phyloP scores from a whole-genome alignment of 2,113 vertebrate species.

The Urocolius indicus region DNA sequence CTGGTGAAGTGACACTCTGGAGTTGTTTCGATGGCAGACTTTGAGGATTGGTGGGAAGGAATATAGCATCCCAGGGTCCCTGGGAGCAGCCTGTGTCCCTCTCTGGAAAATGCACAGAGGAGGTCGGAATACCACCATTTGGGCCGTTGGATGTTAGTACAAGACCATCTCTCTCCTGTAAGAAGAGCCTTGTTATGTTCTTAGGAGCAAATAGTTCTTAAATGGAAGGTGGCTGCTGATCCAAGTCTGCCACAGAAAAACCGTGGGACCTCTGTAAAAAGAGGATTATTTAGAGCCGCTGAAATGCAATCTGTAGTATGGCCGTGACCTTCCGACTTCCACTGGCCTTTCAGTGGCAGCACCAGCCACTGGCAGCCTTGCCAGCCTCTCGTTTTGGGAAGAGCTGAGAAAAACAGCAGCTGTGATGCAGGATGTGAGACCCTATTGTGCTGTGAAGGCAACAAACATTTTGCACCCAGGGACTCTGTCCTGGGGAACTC shows the following conservation, averaged over 20 bases:
- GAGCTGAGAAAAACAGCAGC: neutral
- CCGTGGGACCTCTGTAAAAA: neutral
- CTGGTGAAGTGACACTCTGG: neutral
- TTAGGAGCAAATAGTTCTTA: slow-evolving; percentile 11
- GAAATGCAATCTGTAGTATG: neutral
- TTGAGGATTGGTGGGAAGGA: neutral
- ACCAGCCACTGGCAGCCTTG: neutral
- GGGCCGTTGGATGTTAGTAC: neutral
- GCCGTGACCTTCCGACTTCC: neutral
- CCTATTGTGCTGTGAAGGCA: neutral
- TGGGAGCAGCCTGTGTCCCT: neutral
- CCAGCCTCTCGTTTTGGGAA: neutral
- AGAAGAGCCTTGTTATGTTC: neutral
- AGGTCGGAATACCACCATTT: neutral
- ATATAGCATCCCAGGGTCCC: neutral
- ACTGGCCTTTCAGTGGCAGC: neutral
- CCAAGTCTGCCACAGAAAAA: neutral
- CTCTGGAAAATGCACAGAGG: neutral
- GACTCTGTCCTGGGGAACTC: neutral
- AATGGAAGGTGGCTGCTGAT: neutral
- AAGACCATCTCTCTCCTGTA: neutral
- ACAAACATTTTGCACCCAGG: rapidly evolving
- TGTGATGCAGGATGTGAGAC: neutral
- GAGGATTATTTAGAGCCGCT: neutral
- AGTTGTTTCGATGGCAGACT: neutral